These are phyloP conservation scores for Nilaparvata lugens DNA, from an alignment of 1,140 invertebrate genomes.

Conservation along the genomic window DNA sequence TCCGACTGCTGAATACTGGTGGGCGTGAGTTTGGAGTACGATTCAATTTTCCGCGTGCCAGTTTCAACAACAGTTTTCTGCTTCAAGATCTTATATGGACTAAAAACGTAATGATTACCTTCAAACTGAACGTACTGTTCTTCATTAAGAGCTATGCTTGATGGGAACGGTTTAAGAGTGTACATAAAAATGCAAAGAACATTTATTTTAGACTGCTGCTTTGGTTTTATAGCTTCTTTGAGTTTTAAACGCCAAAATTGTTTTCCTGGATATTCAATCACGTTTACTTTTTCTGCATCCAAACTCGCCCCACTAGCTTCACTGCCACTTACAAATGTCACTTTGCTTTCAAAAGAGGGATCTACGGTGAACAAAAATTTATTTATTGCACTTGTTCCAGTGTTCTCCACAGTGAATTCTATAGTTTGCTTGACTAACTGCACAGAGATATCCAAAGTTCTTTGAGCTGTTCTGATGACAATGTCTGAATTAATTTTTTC, in stretches of 20 bases:
- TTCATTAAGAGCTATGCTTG: slow-evolving; percentile 81
- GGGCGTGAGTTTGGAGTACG: slow-evolving; percentile 80
- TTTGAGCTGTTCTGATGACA: no score
- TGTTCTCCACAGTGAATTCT: slow-evolving; percentile 75
- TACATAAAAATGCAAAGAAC: slow-evolving; percentile 71
- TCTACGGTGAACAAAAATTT: slow-evolving; percentile 66
- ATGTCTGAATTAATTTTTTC: no score
- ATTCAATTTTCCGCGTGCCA: slow-evolving; percentile 70
- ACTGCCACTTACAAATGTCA: slow-evolving; percentile 61
- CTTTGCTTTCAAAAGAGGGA: slow-evolving; percentile 45
- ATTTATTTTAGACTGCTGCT: slow-evolving; percentile 36
- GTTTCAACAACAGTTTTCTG: slow-evolving; percentile 77
- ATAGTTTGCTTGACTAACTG: slow-evolving; percentile 77
- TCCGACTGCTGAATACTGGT: slow-evolving; percentile 55
- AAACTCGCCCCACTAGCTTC: neutral
- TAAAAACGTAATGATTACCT: slow-evolving; percentile 76
- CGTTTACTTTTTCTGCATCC: neutral
- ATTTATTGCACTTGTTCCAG: slow-evolving; percentile 54
- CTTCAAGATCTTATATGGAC: slow-evolving; percentile 65
- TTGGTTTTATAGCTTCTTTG: neutral
- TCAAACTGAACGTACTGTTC: slow-evolving; percentile 83
- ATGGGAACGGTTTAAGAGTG: slow-evolving; percentile 70
- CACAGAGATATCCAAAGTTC: slow-evolving; percentile 57
- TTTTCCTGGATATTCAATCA: neutral
- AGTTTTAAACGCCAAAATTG: neutral